A percentile compares a stretch with the other conserved stretches of the same genome.
Conservation (phyloP, 2,113 vertebrate species). For the Cynoglossus semilaevis region DNA sequence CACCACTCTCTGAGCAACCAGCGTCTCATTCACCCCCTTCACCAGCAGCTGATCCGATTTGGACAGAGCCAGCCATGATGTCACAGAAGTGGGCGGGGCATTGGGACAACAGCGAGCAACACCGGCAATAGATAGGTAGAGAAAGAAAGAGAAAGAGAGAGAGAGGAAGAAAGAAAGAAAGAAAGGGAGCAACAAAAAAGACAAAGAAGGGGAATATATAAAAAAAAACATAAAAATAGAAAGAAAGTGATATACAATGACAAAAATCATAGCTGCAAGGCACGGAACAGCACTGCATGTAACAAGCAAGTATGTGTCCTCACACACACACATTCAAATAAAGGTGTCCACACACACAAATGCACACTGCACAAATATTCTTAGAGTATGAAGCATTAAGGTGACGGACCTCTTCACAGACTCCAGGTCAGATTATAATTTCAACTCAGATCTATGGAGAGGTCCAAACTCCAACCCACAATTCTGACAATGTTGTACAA, state of each 20-base stretch:
- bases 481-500: conserved; percentile 47
- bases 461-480: conserved; percentile 31
- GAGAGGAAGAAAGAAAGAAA: conserved; percentile 41
- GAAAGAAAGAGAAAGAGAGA: conserved; percentile 7
- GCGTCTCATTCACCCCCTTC: conserved; percentile 99
- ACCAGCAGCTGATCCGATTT: conserved; percentile 98
- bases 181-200: conserved; percentile 44
- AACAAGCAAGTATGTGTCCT: conserved; percentile 46
- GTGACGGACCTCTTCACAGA: conserved; percentile 44
- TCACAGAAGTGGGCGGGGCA: conserved; percentile 69
- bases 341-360: conserved; percentile 20
- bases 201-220: conserved; percentile 53
- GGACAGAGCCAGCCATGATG: conserved; percentile 73
- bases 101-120: conserved; percentile 85
- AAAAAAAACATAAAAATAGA: conserved; percentile 60
- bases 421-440: conserved; percentile 41
- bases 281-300: conserved; percentile 56
- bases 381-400: conserved; percentile 51
- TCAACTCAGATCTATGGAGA: conserved; percentile 39
- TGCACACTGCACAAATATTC: conserved; percentile 70
- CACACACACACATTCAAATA: conserved; percentile 16
- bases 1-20: conserved; percentile 99
- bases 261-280: conserved; percentile 69
- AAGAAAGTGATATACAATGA: conserved; percentile 75
- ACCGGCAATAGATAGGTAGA: conserved; percentile 74